These are phyloP conservation scores for Xiphophorus birchmanni DNA, from an alignment of 2,797 vertebrate species.

Conservation along the genomic window DNA sequence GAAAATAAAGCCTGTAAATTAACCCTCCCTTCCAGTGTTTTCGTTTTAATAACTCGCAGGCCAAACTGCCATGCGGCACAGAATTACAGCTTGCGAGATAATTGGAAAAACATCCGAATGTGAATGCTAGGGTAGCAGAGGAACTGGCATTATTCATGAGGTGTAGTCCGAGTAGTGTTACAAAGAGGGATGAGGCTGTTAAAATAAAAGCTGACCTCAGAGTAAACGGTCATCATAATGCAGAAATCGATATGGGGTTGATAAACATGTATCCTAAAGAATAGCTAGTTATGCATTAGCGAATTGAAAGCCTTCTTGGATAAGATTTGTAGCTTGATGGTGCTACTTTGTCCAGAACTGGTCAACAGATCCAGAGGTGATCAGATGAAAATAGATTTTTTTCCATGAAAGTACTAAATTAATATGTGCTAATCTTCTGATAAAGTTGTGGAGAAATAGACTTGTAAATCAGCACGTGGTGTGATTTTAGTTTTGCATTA, in stretches of 20 bases:
- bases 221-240: slow-evolving; percentile 40
- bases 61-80: slow-evolving; percentile 47
- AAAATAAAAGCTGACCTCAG: slow-evolving; percentile 46
- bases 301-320: not conserved
- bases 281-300: not conserved
- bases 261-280: slow-evolving; percentile 4
- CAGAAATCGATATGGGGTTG: slow-evolving; percentile 30
- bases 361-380: not conserved
- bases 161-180: slow-evolving; percentile 34
- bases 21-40: slow-evolving; percentile 13
- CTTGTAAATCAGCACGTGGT: not conserved
- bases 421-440: not conserved
- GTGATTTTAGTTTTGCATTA: not conserved
- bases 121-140: slow-evolving; percentile 33
- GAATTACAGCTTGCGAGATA: slow-evolving; percentile 69
- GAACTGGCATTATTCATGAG: slow-evolving; percentile 54
- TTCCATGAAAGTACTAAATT: not conserved
- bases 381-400: not conserved
- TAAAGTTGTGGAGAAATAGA: not conserved
- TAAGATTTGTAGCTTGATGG: not conserved
- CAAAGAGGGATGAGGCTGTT: slow-evolving; percentile 37
- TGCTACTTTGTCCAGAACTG: not conserved
- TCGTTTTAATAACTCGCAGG: slow-evolving; percentile 68
- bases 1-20: slow-evolving; percentile 61
- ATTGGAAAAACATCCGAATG: slow-evolving; percentile 71